Conservation (phyloP, 2,797 vertebrate genomes). For the Falco rusticolus region DNA sequence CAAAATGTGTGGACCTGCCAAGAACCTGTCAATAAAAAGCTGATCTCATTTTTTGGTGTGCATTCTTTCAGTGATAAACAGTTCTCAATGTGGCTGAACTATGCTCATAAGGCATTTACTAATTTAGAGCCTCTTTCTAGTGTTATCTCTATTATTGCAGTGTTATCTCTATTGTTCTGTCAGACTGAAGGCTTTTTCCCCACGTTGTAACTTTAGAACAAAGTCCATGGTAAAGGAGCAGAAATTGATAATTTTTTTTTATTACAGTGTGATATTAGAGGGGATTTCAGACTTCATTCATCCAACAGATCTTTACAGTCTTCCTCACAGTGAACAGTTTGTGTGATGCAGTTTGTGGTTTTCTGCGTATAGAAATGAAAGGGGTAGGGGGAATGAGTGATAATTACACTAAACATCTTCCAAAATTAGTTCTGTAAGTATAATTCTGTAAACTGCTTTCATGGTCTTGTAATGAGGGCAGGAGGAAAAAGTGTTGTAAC, state of each 20-base stretch:
- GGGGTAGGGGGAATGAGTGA: not conserved
- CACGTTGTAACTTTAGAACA: not conserved
- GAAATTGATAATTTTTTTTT: not conserved
- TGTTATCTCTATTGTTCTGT: not conserved
- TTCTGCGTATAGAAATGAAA: not conserved
- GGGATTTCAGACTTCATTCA: not conserved
- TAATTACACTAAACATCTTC: not conserved
- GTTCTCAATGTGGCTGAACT: not conserved
- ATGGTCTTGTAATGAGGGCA: not conserved
- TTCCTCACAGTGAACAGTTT: not conserved
- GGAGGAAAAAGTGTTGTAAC: not conserved
- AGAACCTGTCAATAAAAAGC: slow-evolving; percentile 1
- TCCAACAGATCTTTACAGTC: not conserved
- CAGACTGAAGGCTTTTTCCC: not conserved
- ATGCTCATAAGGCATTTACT: not conserved
- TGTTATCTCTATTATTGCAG: not conserved
- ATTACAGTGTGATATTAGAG: not conserved
- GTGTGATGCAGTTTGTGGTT: not conserved
- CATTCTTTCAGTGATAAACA: slow-evolving; percentile 1
- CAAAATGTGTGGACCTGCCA: not conserved
- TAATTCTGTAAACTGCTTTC: not conserved
- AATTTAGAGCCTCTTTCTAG: not conserved
- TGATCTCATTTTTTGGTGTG: not conserved
- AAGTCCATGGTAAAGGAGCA: not conserved
- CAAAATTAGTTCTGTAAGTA: not conserved